These are phyloP conservation scores for Xiphophorus maculatus DNA, from an alignment of 2,113 vertebrate genomes.

Conservation along the genomic window DNA sequence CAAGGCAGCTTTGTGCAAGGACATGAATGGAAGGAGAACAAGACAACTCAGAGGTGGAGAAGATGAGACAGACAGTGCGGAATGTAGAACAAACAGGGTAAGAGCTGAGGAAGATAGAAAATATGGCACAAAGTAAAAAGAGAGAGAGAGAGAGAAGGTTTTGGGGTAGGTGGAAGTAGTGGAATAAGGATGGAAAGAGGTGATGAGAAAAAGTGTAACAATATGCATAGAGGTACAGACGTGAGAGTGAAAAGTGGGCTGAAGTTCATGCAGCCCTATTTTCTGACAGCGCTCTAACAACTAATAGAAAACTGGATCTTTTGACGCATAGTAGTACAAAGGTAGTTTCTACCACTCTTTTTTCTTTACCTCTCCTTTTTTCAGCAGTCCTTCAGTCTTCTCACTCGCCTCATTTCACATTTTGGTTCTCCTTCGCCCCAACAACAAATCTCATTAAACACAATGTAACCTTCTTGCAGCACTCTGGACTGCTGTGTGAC, in stretches of 20 bases:
- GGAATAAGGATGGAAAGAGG: conserved; percentile 27
- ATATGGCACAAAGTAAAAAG: conserved; percentile 49
- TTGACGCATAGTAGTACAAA: conserved; percentile 65
- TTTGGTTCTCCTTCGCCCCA: neutral
- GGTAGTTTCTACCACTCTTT: conserved; percentile 35
- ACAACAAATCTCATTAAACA: conserved; percentile 53
- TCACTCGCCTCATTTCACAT: conserved; percentile 44
- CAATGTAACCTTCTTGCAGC: conserved; percentile 41
- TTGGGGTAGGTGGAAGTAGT: conserved; percentile 35
- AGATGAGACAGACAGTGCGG: conserved; percentile 34
- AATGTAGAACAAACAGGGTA: conserved; percentile 16
- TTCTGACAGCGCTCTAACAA: conserved; percentile 32
- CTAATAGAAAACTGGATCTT: conserved; percentile 57
- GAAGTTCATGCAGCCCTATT: conserved; percentile 39
- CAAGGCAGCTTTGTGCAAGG: conserved; percentile 18
- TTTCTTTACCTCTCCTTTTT: conserved; percentile 37
- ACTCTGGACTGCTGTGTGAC: conserved; percentile 8
- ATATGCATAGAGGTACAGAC: neutral
- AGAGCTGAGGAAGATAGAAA: conserved; percentile 41
- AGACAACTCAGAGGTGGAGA: conserved; percentile 17
- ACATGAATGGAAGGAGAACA: conserved; percentile 17
- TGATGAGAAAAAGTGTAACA: conserved; percentile 8
- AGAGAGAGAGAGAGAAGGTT: neutral
- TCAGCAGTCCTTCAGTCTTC: conserved; percentile 17
- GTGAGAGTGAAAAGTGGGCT: conserved; percentile 6